Evolutionary conservation across 1,140 invertebrate species (phyloP).

Genomic region (Drosophila chauvacae): DNA sequence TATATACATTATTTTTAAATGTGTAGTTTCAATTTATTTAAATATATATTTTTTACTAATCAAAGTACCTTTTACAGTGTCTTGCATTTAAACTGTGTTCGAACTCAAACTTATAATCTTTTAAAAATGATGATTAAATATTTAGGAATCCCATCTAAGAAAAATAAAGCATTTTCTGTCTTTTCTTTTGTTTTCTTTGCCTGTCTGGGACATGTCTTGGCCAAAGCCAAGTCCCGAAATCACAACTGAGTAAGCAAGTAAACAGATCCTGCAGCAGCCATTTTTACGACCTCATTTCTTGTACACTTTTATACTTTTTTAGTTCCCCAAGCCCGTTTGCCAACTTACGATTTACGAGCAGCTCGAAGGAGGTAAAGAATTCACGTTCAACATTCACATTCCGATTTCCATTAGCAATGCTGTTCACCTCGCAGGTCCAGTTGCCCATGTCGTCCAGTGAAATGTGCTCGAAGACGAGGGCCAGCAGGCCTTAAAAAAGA

Average conservation of each 20-base stretch:
- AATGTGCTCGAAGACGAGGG: conserved; percentile 84
- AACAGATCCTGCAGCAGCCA: conserved; percentile 30
- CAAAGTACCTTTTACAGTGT: no score
- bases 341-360: conserved; percentile 84
- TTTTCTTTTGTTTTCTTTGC: not conserved
- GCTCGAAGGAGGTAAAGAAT: conserved; percentile 78
- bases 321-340: conserved; percentile 16
- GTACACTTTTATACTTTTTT: not conserved
- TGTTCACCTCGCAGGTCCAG: conserved; percentile 81
- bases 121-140: not conserved
- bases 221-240: conserved; percentile 11
- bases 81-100: not conserved
- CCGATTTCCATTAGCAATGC: conserved; percentile 39
- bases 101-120: not conserved
- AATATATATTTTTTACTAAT: not conserved
- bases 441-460: conserved; percentile 79
- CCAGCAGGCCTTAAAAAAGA: conserved; percentile 57
- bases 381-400: conserved; percentile 55
- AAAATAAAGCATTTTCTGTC: no score
- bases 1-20: no score
- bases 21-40: not conserved
- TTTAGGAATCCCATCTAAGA: not conserved
- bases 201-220: conserved; percentile 7
- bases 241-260: conserved; percentile 30
- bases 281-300: conserved; percentile 27